These are phyloP conservation scores for Tylochromis polylepis DNA, from an alignment of 2,113 vertebrate species.

Conservation along the genomic window DNA sequence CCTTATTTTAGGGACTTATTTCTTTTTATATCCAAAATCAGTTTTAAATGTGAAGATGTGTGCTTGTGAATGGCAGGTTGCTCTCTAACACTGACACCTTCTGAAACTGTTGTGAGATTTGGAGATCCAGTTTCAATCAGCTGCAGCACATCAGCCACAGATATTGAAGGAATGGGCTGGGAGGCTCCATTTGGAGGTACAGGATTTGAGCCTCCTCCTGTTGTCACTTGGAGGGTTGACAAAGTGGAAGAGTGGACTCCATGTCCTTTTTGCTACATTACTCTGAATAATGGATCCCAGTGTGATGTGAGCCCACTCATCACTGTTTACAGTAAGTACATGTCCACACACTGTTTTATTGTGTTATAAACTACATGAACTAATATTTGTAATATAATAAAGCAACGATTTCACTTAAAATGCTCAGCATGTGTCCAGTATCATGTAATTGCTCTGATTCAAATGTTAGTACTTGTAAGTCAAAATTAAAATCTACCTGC, in stretches of 20 bases:
- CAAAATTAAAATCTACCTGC: background rate
- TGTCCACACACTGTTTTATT: background rate
- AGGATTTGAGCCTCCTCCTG: background rate
- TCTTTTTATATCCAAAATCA: background rate
- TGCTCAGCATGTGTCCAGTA: background rate
- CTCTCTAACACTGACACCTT: background rate
- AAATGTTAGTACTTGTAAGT: background rate
- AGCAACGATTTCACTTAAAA: background rate
- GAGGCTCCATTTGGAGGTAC: background rate
- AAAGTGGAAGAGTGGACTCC: background rate
- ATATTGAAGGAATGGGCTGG: background rate
- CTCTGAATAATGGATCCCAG: background rate
- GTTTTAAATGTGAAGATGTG: background rate
- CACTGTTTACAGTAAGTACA: conserved; percentile 31
- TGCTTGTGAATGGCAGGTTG: conserved; percentile 2
- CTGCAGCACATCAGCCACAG: conserved; percentile 13
- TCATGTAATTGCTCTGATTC: background rate
- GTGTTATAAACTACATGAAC: background rate
- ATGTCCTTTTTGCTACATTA: background rate
- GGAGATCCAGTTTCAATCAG: conserved; percentile 6
- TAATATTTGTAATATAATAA: no score
- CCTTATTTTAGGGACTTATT: background rate
- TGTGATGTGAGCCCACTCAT: accelerated
- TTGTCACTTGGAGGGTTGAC: background rate
- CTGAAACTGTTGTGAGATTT: conserved; percentile 27